Evolutionary conservation across 2,797 vertebrate genomes (phyloP).

Genomic region (Cossypha niveicapilla): DNA sequence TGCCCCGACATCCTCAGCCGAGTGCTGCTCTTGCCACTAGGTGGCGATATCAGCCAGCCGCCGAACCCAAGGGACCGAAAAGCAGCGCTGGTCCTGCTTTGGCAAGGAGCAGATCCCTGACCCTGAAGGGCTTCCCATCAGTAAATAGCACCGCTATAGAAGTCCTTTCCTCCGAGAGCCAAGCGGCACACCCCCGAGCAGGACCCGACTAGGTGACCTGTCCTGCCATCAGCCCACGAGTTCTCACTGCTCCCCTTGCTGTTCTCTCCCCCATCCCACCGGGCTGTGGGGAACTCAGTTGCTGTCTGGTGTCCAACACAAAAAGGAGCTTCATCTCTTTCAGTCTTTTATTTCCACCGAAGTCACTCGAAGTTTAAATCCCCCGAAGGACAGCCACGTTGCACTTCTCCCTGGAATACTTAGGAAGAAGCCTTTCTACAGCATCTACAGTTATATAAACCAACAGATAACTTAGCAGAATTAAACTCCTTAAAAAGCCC

Average conservation of each 20-base stretch:
- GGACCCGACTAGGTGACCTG: rapidly evolving
- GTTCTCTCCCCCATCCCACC: rapidly evolving
- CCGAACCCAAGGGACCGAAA: rapidly evolving
- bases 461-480: neutral
- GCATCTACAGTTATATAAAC: neutral
- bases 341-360: no score
- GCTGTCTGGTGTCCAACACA: neutral
- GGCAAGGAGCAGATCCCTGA: neutral
- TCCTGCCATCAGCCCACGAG: rapidly evolving
- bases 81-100: neutral
- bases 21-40: neutral
- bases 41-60: neutral
- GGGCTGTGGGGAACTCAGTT: rapidly evolving
- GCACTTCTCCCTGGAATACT: neutral
- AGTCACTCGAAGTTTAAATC: neutral
- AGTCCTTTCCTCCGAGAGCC: neutral
- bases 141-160: rapidly evolving
- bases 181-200: neutral
- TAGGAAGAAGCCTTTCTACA: neutral
- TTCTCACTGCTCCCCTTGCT: neutral
- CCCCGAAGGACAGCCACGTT: rapidly evolving
- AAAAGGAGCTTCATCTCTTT: neutral
- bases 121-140: neutral
- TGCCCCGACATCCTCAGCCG: rapidly evolving
- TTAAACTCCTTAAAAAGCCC: neutral